phyloP scores from a whole-genome alignment of 2,113 vertebrate species.

The Bubo bubo region DNA sequence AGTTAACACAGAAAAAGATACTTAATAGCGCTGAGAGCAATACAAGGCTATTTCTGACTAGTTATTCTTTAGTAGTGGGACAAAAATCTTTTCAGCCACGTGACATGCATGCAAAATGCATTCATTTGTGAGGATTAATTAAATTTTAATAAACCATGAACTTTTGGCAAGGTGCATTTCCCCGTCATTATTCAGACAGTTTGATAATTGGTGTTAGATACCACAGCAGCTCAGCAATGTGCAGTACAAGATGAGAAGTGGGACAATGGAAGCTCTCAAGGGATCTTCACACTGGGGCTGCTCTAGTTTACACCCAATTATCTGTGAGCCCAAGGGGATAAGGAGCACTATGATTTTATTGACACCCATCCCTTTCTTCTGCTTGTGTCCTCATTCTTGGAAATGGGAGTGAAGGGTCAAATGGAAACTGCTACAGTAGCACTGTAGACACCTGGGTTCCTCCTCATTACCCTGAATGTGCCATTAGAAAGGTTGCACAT shows the following conservation, averaged over 20 bases:
- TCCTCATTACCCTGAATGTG: background rate
- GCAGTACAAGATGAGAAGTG: background rate
- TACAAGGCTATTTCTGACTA: background rate
- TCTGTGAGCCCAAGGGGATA: background rate
- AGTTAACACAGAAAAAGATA: background rate
- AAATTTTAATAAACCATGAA: background rate
- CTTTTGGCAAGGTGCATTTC: background rate
- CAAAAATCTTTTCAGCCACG: background rate
- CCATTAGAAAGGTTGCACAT: background rate
- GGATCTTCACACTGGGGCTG: background rate
- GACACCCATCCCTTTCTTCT: background rate
- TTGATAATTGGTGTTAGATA: background rate
- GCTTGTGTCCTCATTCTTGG: background rate
- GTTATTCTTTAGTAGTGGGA: background rate
- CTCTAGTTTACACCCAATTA: background rate
- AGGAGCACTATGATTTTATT: background rate
- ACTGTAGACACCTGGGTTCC: background rate
- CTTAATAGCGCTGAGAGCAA: background rate
- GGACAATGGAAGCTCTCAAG: background rate
- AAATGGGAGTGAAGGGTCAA: background rate
- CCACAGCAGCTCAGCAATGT: background rate
- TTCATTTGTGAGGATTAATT: background rate
- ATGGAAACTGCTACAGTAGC: background rate
- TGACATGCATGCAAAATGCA: background rate
- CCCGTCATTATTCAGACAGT: background rate